phyloP scores from a whole-genome alignment of 37 sponge, comb jelly and placozoan species.

The Beroe forskalii region DNA sequence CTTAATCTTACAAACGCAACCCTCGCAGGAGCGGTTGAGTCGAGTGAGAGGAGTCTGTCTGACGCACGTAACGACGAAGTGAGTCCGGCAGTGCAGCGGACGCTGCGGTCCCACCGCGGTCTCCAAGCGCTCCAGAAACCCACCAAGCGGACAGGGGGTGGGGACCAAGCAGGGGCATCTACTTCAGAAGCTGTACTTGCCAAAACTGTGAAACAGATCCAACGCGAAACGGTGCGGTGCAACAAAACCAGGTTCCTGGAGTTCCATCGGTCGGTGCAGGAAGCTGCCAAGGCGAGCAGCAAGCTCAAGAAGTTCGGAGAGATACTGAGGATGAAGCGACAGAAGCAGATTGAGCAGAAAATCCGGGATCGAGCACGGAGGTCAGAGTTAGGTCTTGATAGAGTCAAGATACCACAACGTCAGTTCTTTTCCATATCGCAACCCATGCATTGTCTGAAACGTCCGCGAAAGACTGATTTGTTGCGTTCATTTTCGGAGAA shows the following conservation, averaged over 20 bases:
- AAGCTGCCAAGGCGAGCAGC: constrained; percentile 1
- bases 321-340: neutral
- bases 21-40: neutral
- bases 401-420: neutral
- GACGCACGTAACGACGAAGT: constrained; percentile 5
- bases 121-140: neutral
- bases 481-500: neutral
- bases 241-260: neutral
- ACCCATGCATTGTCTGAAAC: neutral
- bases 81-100: neutral
- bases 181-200: neutral
- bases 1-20: too few relatives aligned
- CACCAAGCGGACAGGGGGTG: neutral
- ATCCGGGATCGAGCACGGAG: neutral
- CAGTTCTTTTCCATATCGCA: neutral
- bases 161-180: neutral
- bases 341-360: neutral
- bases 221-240: neutral
- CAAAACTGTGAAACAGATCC: constrained; percentile 36
- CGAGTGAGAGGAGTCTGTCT: neutral
- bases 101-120: neutral
- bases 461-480: neutral
- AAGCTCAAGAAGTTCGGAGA: constrained; percentile 8
- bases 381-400: neutral
- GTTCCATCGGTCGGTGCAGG: neutral